Conservation (phyloP, 2,113 vertebrate species). For the Ramphastos sulfuratus region DNA sequence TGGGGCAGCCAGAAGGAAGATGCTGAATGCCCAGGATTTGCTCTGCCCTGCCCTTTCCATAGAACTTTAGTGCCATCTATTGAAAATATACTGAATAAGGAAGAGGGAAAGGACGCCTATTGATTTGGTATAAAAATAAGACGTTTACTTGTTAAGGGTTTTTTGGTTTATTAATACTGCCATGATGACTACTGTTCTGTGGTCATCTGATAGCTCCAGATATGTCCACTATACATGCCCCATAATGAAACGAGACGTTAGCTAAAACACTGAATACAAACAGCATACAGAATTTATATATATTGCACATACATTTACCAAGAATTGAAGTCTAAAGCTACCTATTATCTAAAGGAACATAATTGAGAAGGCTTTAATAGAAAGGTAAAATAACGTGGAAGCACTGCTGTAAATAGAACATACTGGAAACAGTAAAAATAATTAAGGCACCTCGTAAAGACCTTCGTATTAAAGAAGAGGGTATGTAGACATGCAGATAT, state of each 20-base stretch:
- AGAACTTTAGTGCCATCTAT: conserved; percentile 98
- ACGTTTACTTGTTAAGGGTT: conserved; percentile 60
- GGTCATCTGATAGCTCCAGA: conserved; percentile 51
- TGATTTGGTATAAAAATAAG: conserved; percentile 68
- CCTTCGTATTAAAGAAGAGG: conserved; percentile 38
- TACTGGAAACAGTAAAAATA: conserved; percentile 65
- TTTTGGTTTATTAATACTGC: conserved; percentile 57
- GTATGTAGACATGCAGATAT: conserved; percentile 63
- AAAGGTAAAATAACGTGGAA: conserved; percentile 33
- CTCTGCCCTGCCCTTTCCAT: conserved; percentile 79
- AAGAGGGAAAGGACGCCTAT: conserved; percentile 62
- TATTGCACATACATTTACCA: not conserved
- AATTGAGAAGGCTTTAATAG: not conserved
- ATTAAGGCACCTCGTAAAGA: conserved; percentile 60
- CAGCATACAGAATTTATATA: not conserved
- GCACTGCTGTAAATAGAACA: conserved; percentile 60
- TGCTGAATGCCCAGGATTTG: conserved; percentile 38
- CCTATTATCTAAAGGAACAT: conserved; percentile 29
- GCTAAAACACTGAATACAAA: not conserved
- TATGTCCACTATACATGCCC: not conserved
- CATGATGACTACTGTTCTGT: conserved; percentile 6
- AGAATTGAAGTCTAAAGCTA: conserved; percentile 23
- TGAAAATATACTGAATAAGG: conserved; percentile 80
- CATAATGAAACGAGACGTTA: not conserved
- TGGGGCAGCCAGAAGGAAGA: conserved; percentile 31